phyloP scores from a whole-genome alignment of 2,797 vertebrate species.

The Molossus alvarezi region DNA sequence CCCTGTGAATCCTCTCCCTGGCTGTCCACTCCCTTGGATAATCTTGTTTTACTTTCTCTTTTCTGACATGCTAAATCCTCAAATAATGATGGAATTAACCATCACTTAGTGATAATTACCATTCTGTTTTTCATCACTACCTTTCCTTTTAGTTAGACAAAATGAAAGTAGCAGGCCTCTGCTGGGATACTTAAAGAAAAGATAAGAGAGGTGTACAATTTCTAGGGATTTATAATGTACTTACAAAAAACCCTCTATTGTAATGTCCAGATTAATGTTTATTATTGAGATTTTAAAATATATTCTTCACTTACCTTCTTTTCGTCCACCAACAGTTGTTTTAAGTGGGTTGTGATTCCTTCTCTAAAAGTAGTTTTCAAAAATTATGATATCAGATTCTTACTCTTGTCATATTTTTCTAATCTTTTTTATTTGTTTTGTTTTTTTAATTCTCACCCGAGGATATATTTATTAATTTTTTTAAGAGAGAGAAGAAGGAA shows the following conservation, averaged over 20 bases:
- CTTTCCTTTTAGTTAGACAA: not conserved
- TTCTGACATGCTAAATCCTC: not conserved
- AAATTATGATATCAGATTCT: not conserved
- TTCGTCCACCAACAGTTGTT: not conserved
- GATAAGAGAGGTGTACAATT: not conserved
- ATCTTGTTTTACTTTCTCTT: constrained; percentile 7
- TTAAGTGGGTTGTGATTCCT: not conserved
- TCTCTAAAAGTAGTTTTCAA: not conserved
- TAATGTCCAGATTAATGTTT: not conserved
- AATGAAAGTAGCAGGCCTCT: not conserved
- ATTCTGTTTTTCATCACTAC: not conserved
- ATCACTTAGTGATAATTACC: not conserved
- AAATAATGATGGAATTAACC: not conserved
- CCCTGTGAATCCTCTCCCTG: not conserved
- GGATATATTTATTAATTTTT: not conserved
- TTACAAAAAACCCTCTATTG: not conserved
- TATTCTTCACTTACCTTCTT: not conserved
- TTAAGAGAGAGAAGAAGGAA: not conserved
- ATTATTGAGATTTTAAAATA: not conserved
- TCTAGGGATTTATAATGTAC: not conserved
- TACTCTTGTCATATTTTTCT: not conserved
- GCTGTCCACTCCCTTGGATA: not conserved
- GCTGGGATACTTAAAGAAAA: not conserved
- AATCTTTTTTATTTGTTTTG: not conserved
- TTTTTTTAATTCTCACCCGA: not conserved